These are phyloP conservation scores for Neoniphon sammara DNA, from an alignment of 2,797 vertebrate species.

Conservation along the genomic window DNA sequence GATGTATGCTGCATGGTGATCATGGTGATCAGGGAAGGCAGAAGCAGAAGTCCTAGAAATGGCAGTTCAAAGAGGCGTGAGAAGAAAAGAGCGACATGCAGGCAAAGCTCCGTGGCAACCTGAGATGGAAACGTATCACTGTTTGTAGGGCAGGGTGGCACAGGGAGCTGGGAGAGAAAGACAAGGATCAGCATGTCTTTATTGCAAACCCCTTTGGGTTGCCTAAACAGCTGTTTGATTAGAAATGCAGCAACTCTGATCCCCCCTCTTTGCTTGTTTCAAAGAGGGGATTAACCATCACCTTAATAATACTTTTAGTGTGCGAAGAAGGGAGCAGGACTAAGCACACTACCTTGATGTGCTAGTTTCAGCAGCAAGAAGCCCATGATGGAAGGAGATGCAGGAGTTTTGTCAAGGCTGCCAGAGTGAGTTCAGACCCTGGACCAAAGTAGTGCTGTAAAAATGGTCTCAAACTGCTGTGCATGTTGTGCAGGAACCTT, in stretches of 20 bases:
- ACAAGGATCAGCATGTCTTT: background rate
- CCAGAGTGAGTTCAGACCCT: background rate
- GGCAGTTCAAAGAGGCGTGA: background rate
- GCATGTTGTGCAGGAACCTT: no score
- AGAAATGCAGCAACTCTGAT: background rate
- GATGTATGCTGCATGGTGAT: background rate
- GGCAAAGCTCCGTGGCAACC: background rate
- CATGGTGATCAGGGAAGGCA: no score
- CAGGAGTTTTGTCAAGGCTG: background rate
- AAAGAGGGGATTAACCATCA: background rate
- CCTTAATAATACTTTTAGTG: background rate
- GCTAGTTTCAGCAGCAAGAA: no score
- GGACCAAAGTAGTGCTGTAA: background rate
- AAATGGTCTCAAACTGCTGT: background rate
- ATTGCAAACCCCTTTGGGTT: background rate
- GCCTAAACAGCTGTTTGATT: background rate
- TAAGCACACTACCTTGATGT: no score
- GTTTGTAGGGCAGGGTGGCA: background rate
- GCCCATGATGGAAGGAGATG: no score
- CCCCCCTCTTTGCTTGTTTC: no score
- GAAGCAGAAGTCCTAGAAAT: background rate
- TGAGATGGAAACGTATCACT: background rate
- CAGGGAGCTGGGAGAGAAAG: background rate
- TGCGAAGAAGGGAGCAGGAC: no score
- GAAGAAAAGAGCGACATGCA: background rate